Conservation (phyloP, 2,797 vertebrate genomes). For the Sebastes cheni region DNA sequence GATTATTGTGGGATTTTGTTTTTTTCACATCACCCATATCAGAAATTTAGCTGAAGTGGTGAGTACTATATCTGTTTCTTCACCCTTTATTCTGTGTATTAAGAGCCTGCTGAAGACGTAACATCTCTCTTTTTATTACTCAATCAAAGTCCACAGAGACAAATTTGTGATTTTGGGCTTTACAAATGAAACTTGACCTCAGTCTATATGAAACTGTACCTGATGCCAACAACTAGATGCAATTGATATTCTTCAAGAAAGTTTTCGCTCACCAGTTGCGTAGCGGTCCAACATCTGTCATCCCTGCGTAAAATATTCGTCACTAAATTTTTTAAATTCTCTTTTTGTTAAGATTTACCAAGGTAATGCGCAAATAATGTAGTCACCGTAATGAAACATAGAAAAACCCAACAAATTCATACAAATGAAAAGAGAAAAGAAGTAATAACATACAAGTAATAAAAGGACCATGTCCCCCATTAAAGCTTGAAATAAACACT, state of each 20-base stretch:
- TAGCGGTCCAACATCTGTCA: background rate
- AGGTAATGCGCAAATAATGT: background rate
- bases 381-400: background rate
- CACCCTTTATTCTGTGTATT: background rate
- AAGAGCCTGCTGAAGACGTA: background rate
- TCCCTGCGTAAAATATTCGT: background rate
- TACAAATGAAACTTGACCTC: background rate
- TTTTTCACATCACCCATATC: background rate
- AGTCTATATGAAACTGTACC: background rate
- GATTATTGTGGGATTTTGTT: background rate
- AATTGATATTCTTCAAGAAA: background rate
- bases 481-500: background rate
- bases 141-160: background rate
- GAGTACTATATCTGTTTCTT: background rate
- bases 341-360: background rate
- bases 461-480: background rate
- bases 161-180: too few relatives aligned
- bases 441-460: background rate
- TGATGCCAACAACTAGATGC: background rate
- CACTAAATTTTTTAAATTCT: background rate
- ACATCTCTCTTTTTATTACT: background rate
- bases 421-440: background rate
- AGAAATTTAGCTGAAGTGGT: background rate
- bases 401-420: background rate
- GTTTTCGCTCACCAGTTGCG: background rate